Base-by-base conservation (phyloP, 2,888 invertebrate genomes). In the Coleophora flavipennella region DNA sequence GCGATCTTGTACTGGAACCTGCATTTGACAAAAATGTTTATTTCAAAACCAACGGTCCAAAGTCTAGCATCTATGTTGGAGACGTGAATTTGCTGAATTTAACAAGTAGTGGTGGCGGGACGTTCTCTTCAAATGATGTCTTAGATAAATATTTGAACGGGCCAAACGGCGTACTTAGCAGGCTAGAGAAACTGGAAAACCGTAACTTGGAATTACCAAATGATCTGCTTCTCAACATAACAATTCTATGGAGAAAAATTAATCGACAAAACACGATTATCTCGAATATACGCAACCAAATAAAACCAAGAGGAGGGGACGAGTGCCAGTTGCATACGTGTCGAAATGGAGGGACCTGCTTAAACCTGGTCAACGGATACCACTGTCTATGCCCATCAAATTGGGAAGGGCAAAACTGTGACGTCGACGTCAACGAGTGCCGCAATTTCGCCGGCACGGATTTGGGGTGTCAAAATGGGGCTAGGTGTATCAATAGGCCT, bases 401-500 rank as follows among this genome's bases (percentile, higher is more conserved):
- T 50, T 96, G 94, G 91, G 93, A 95, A 62, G 83, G 83, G 35
- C 56, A 55, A 33, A 62, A 77, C 46, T 97, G 97, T 67, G 88
- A 90, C 36, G 66, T 72, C 1, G 97, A 97, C 67, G 92, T 97
- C 0, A 92, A 97, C 62, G 97, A 97, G 77, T 97, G 97, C 67
- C 81, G 86, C 0, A 86, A 87, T 53, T 93, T 90, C 59, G 86
- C 87, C 7, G 95, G 94, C 26, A 96, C 96, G 0, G 95, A 94
- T 62, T 83, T 94, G 33, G 96, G 96, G 2, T 97, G 97, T 67
- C 96, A 97, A 77, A 95, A 97, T 76, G 93, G 93, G n/a, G 96
- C 92, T 0, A 91, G 90, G 2, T 97, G 97, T 60, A 71, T 89
- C 13, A 96, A 97, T 67, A 88, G 85, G 41, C 89, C 87, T 1